Conservation (phyloP, 2,888 invertebrate genomes). For the Metalampra italica region DNA sequence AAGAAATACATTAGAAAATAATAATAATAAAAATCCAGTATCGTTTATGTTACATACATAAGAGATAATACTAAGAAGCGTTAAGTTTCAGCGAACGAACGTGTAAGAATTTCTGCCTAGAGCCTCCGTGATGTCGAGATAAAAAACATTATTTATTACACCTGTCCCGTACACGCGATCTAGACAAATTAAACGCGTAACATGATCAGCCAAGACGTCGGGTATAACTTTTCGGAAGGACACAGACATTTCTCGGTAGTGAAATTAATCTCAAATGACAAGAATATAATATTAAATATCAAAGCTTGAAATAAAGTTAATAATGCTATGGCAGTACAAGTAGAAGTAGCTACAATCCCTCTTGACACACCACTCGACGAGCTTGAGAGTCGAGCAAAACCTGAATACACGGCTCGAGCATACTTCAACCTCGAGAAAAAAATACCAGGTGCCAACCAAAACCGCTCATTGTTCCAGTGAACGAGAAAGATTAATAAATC, state of each 20-base stretch:
- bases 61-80: constrained; percentile 33
- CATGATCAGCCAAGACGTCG: constrained; percentile 55
- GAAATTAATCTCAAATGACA: constrained; percentile 6
- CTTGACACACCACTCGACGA: constrained; percentile 48
- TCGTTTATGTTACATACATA: constrained; percentile 5
- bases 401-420: constrained; percentile 54
- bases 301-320: constrained; percentile 13
- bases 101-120: constrained; percentile 72
- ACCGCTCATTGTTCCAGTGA: constrained; percentile 72
- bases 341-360: constrained; percentile 43
- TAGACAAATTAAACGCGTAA: constrained; percentile 74
- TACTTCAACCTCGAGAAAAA: constrained; percentile 63
- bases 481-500: constrained; percentile 76
- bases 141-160: constrained; percentile 71
- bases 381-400: constrained; percentile 55
- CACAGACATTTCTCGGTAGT: constrained; percentile 32
- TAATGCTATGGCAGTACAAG: constrained; percentile 12
- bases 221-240: constrained; percentile 44
- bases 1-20: no score
- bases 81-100: constrained; percentile 60
- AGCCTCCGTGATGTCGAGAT: constrained; percentile 60
- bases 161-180: constrained; percentile 65
- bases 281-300: constrained; percentile 17
- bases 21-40: neutral
- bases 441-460: constrained; percentile 73